A percentile compares a stretch with the other conserved stretches of the same genome.
phyloP scores from a whole-genome alignment of 2,113 vertebrate genomes.

The Cottus gobio region DNA sequence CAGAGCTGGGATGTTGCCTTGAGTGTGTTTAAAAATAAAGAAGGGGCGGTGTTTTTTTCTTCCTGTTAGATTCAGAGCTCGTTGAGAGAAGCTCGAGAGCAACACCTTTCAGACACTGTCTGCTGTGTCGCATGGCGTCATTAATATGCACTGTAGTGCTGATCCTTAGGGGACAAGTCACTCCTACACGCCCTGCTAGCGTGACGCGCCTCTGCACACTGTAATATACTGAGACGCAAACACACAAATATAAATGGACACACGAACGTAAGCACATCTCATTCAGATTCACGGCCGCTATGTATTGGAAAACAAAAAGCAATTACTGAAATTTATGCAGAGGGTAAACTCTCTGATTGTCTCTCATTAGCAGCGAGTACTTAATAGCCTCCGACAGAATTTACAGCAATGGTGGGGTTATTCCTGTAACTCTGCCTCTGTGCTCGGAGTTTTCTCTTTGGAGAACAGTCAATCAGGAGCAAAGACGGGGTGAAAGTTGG shows the following conservation, averaged over 20 bases:
- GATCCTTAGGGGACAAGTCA: slow-evolving; percentile 44
- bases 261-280: slow-evolving; percentile 19
- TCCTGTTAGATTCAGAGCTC: slow-evolving; percentile 23
- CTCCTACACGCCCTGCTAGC: slow-evolving; percentile 37
- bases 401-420: slow-evolving; percentile 33
- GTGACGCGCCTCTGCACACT: slow-evolving; percentile 24
- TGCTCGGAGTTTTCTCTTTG: slow-evolving; percentile 20
- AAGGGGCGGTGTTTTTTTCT: background rate
- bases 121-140: slow-evolving; percentile 44
- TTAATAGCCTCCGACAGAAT: slow-evolving; percentile 62
- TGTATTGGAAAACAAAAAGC: slow-evolving; percentile 73
- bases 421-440: slow-evolving; percentile 25
- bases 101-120: slow-evolving; percentile 46
- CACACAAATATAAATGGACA: slow-evolving; percentile 4
- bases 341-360: slow-evolving; percentile 70
- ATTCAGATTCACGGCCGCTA: slow-evolving; percentile 51
- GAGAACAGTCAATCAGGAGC: slow-evolving; percentile 49
- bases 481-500: slow-evolving; percentile 36
- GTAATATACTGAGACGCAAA: background rate
- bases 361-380: slow-evolving; percentile 70
- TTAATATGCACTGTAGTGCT: slow-evolving; percentile 50
- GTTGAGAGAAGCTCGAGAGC: slow-evolving; percentile 26
- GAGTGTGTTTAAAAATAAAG: slow-evolving; percentile 18
- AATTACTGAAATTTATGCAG: slow-evolving; percentile 77
- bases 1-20: slow-evolving; percentile 8